phyloP scores from a whole-genome alignment of 2,113 vertebrate genomes.

The Trinectes maculatus region DNA sequence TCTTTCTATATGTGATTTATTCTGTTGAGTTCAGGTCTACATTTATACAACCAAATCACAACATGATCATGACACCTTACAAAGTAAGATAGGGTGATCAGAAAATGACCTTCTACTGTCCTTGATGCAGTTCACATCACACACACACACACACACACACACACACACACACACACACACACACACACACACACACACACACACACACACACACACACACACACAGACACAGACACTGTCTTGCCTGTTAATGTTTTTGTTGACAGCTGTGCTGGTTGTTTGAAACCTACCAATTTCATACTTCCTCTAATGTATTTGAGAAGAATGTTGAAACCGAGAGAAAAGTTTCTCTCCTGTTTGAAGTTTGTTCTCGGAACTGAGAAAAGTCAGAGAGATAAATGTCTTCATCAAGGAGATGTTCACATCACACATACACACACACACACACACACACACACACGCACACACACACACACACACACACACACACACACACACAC shows the following conservation, averaged over 20 bases:
- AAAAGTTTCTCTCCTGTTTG: background rate
- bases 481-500: too few species aligned
- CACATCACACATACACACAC: too few species aligned
- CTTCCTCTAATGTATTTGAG: constrained; percentile 35
- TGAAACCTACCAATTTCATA: constrained; percentile 11
- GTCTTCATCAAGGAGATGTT: background rate
- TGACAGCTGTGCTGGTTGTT: constrained; percentile 52
- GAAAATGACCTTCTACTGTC: constrained; percentile 7
- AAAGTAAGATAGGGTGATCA: too few species aligned
- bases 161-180: background rate
- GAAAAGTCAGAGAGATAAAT: background rate
- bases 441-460: too few species aligned
- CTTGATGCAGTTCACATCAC: constrained; percentile 3
- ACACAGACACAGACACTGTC: constrained; percentile 18
- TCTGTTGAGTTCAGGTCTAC: background rate
- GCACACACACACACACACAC: too few species aligned
- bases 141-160: constrained; percentile 1
- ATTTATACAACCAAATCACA: background rate
- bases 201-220: constrained; percentile 20
- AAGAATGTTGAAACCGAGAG: constrained; percentile 18
- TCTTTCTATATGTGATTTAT: too few species aligned
- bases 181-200: background rate
- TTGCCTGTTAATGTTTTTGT: constrained; percentile 32
- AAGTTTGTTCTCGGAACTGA: background rate
- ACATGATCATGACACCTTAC: too few species aligned